phyloP scores from a whole-genome alignment of 2,797 vertebrate species.

The Etheostoma perlongum region DNA sequence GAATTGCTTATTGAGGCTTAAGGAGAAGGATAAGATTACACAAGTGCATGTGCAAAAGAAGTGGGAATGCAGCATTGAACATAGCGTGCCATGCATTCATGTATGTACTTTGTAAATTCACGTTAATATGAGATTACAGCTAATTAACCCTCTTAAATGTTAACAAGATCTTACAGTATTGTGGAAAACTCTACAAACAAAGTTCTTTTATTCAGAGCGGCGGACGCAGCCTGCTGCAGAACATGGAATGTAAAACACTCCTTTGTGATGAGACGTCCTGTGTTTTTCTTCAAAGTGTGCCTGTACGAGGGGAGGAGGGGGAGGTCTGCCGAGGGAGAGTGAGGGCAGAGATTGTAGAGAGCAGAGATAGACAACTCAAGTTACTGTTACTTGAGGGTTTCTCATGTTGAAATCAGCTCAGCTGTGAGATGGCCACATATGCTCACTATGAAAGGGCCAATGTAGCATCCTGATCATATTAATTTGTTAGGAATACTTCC shows the following conservation, averaged over 20 bases:
- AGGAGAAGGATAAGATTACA: constrained; percentile 43
- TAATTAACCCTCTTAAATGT: constrained; percentile 45
- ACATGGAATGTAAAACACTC: constrained; percentile 64
- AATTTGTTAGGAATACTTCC: neutral
- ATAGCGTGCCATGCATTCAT: neutral
- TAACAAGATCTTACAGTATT: constrained; percentile 28
- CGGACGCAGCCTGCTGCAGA: constrained; percentile 32
- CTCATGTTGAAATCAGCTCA: constrained; percentile 29
- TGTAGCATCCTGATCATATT: neutral
- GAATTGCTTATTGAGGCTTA: constrained; percentile 44
- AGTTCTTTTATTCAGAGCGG: constrained; percentile 36
- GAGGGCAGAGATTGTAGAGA: constrained; percentile 30
- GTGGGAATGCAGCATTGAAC: neutral
- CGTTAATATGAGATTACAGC: constrained; percentile 39
- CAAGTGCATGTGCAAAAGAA: constrained; percentile 35
- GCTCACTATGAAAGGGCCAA: neutral
- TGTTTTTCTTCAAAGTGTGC: constrained; percentile 68
- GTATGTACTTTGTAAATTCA: constrained; percentile 7
- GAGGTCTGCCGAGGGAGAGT: constrained; percentile 17
- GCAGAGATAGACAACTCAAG: constrained; percentile 5
- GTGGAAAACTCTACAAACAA: constrained; percentile 39
- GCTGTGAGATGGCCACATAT: neutral
- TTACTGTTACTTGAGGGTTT: constrained; percentile 6
- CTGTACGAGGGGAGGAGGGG: constrained; percentile 36
- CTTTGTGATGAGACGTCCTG: constrained; percentile 57